Evolutionary conservation across 1,140 invertebrate species (phyloP).

Genomic region (Dendroctonus ponderosae): DNA sequence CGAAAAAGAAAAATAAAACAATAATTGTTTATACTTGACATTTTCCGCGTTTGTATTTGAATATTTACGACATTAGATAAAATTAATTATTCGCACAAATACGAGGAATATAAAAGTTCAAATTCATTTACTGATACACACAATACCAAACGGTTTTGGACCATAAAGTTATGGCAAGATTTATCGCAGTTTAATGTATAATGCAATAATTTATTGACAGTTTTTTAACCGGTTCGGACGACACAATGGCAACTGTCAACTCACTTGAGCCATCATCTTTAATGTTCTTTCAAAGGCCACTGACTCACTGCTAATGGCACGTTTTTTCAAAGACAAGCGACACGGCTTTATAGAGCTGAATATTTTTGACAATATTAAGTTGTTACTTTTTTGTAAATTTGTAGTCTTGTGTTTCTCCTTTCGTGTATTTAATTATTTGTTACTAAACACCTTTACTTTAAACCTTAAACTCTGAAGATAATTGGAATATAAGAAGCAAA

Average conservation of each 20-base stretch:
- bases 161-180: constrained; percentile 24
- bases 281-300: constrained; percentile 30
- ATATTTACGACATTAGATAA: no score
- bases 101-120: constrained; percentile 8
- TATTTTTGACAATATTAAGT: constrained; percentile 20
- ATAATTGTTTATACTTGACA: neutral
- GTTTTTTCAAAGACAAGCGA: constrained; percentile 8
- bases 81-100: neutral
- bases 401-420: neutral
- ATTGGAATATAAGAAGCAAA: no score
- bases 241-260: constrained; percentile 29
- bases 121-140: constrained; percentile 16
- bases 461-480: no score
- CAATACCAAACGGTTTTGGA: constrained; percentile 12
- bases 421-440: no score
- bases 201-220: constrained; percentile 34
- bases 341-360: constrained; percentile 10
- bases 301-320: constrained; percentile 21
- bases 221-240: constrained; percentile 25
- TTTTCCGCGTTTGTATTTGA: no score
- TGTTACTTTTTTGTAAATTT: constrained; percentile 4
- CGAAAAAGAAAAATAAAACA: constrained; percentile 22
- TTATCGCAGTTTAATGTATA: constrained; percentile 26
- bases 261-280: constrained; percentile 23
- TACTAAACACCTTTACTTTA: no score